These are phyloP conservation scores for Stenodema calcarata DNA, from an alignment of 2,888 invertebrate species.

Conservation along the genomic window DNA sequence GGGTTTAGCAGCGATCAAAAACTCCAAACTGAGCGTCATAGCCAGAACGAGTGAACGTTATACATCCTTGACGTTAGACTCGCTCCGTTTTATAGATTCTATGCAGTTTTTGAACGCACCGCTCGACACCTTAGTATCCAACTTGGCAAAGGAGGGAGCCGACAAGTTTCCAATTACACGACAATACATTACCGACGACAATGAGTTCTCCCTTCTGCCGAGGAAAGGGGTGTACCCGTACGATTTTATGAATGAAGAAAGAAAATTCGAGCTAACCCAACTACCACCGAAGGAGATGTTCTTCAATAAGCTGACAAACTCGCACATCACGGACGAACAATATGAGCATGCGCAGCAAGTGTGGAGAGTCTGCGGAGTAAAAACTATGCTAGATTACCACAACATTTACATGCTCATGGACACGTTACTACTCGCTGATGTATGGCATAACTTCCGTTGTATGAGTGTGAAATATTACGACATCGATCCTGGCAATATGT, in stretches of 20 bases:
- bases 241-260: background rate
- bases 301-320: slow-evolving; percentile 11
- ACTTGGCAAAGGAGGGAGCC: background rate
- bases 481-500: background rate
- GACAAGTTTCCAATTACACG: background rate
- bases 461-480: background rate
- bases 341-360: background rate
- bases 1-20: slow-evolving; percentile 56
- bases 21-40: slow-evolving; percentile 56
- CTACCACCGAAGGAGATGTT: slow-evolving; percentile 6
- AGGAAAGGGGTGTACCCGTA: slow-evolving; percentile 31
- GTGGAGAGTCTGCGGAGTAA: background rate
- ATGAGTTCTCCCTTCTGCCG: background rate
- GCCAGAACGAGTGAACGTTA: slow-evolving; percentile 60
- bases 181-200: background rate
- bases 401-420: slow-evolving; percentile 12
- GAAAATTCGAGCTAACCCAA: background rate
- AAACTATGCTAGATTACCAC: background rate
- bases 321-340: background rate
- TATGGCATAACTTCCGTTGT: slow-evolving; percentile 12
- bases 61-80: slow-evolving; percentile 57
- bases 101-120: background rate
- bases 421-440: background rate
- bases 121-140: background rate
- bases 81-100: slow-evolving; percentile 24